Base-by-base conservation (phyloP, 2,888 invertebrate genomes). In the Gastracanthus pulcherrimus region DNA sequence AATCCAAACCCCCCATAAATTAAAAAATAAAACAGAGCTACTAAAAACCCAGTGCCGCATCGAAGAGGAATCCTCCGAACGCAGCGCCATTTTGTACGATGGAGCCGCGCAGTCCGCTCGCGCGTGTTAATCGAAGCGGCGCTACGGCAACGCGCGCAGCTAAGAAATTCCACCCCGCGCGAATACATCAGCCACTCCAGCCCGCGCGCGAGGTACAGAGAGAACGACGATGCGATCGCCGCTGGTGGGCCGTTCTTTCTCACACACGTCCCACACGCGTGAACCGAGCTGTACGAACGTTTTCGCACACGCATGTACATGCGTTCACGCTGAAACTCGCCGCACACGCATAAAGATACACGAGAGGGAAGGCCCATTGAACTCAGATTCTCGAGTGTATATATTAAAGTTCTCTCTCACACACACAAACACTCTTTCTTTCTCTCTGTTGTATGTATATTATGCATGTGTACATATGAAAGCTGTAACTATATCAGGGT, bases 51-150 rank as follows among this genome's bases (percentile, higher is more conserved):
- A 41, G 55, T 26, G 51, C 5, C 3, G 9, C 26, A 16, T 5
- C 11, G 60, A 13, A 38, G 11, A 41, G 29, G 69, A 26, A n/a
- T 16, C 23, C 45, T 19, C 51, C n/a, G n/a, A n/a, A 41, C 67
- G 19, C 67, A 36, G 70, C n/a, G n/a, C 77, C 70, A 77, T 77
- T 71, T 77, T 77, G 76, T 41, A 41, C 26, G 67, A 76, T 31
- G 41, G 36, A 70, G 34, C 34, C n/a, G 31, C 31, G 6, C 29
- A 6, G 36, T n/a, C n/a, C 48, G 51, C 55, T 9, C 19, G 19
- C 6, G 31, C 23, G 58, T 34, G 60, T 66, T 60, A 45, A 76
- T 77, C 62, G 67, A 41, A 31, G 51, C 58, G 38, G 16, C 13
- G 29, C 31, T 51, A 34, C 16, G 16, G 79, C 74, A 78, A 58